phyloP scores from a whole-genome alignment of 2,888 invertebrate species.

The Callosobruchus maculatus region DNA sequence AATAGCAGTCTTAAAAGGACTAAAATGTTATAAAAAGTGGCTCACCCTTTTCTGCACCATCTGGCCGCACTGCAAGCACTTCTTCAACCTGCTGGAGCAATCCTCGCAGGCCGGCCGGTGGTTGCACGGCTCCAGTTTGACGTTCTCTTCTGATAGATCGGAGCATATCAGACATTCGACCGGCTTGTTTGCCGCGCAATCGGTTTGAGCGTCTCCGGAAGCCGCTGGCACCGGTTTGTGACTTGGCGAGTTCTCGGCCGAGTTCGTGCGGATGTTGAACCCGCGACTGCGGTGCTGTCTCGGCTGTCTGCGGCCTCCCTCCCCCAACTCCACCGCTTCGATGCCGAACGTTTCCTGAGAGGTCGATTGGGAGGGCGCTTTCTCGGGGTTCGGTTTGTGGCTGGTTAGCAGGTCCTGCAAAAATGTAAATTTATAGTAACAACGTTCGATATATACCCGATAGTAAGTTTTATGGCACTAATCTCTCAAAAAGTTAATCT shows the following conservation, averaged over 20 bases:
- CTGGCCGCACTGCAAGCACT: slow-evolving; percentile 66
- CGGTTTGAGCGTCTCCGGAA: slow-evolving; percentile 37
- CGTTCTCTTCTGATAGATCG: slow-evolving; percentile 60
- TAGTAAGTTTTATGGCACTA: too few species aligned
- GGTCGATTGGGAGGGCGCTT: slow-evolving; percentile 32
- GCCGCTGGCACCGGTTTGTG: slow-evolving; percentile 27
- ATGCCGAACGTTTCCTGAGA: background rate
- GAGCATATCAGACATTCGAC: slow-evolving; percentile 70
- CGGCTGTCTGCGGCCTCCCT: background rate
- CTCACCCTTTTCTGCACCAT: slow-evolving; percentile 57
- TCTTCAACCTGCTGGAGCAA: slow-evolving; percentile 73
- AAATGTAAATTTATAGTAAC: background rate
- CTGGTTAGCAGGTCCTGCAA: slow-evolving; percentile 38
- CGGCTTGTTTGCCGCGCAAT: slow-evolving; percentile 42
- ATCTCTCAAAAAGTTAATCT: too few species aligned
- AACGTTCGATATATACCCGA: too few species aligned
- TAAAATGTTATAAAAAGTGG: slow-evolving; percentile 28
- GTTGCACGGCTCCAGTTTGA: slow-evolving; percentile 68
- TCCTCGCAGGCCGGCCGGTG: slow-evolving; percentile 73
- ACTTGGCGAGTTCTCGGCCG: slow-evolving; percentile 35
- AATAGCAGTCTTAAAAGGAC: too few species aligned
- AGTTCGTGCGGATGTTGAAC: slow-evolving; percentile 1
- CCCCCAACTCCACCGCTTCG: background rate
- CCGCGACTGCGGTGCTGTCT: background rate
- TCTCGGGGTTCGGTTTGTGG: slow-evolving; percentile 44